These are phyloP conservation scores for Atrichornis clamosus DNA, from an alignment of 2,113 vertebrate genomes.

Conservation along the genomic window DNA sequence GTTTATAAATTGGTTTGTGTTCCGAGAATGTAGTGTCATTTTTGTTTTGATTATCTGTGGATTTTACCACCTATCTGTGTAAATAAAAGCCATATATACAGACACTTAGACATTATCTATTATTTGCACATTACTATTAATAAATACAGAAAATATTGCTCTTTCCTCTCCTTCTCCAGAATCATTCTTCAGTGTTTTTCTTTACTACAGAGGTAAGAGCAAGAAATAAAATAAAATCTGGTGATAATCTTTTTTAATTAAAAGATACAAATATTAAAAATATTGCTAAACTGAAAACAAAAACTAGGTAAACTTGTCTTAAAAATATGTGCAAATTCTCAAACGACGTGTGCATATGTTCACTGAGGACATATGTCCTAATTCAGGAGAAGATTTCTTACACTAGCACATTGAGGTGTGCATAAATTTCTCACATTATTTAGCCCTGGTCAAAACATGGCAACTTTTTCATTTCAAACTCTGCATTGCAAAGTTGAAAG, in stretches of 20 bases:
- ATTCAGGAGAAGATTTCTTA: neutral
- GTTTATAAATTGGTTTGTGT: neutral
- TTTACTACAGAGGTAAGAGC: neutral
- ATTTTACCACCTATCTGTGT: neutral
- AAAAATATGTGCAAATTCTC: neutral
- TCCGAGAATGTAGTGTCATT: neutral
- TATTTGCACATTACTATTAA: neutral
- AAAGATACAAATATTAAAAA: neutral
- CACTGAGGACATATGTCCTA: neutral
- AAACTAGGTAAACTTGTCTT: neutral
- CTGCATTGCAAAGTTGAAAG: neutral
- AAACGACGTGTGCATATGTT: neutral
- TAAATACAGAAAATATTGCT: neutral
- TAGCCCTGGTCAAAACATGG: neutral
- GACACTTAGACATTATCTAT: neutral
- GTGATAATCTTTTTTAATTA: neutral
- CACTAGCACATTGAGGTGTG: accelerated
- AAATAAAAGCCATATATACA: neutral
- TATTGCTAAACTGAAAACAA: neutral
- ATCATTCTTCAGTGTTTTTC: neutral
- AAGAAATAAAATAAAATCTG: neutral
- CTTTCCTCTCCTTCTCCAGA: neutral
- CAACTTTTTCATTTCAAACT: neutral
- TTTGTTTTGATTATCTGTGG: neutral
- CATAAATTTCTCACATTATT: neutral